phyloP scores from a whole-genome alignment of 2,113 vertebrate species.

The Fulmarus glacialis region DNA sequence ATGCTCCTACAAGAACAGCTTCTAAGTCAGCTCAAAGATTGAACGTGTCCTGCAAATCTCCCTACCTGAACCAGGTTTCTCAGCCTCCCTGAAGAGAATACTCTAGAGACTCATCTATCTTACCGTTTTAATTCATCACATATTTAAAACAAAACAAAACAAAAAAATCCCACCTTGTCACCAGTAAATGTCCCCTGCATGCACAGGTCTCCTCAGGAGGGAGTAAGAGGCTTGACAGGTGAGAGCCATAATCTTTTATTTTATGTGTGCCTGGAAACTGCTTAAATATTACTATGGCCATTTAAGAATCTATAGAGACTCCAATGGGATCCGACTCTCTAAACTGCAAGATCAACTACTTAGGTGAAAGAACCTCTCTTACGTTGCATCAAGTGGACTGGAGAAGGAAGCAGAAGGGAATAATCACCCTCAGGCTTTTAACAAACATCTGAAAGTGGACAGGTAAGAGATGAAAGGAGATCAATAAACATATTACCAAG shows the following conservation, averaged over 20 bases:
- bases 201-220: background rate
- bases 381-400: rapidly evolving
- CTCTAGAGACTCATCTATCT: background rate
- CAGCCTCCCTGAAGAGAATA: background rate
- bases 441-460: background rate
- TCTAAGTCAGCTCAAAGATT: background rate
- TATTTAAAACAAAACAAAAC: background rate
- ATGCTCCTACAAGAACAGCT: background rate
- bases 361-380: background rate
- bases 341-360: background rate
- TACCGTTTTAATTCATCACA: background rate
- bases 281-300: background rate
- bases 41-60: background rate
- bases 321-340: background rate
- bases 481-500: background rate
- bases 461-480: slow-evolving; percentile 5
- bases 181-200: background rate
- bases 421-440: slow-evolving; percentile 7
- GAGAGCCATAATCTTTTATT: background rate
- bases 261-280: background rate
- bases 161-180: background rate
- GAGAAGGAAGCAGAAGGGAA: slow-evolving; percentile 1
- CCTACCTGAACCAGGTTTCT: background rate
- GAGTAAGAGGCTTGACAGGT: background rate
- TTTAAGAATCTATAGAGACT: background rate